phyloP scores from a whole-genome alignment of 2,113 vertebrate species.

The Vireo altiloquus region DNA sequence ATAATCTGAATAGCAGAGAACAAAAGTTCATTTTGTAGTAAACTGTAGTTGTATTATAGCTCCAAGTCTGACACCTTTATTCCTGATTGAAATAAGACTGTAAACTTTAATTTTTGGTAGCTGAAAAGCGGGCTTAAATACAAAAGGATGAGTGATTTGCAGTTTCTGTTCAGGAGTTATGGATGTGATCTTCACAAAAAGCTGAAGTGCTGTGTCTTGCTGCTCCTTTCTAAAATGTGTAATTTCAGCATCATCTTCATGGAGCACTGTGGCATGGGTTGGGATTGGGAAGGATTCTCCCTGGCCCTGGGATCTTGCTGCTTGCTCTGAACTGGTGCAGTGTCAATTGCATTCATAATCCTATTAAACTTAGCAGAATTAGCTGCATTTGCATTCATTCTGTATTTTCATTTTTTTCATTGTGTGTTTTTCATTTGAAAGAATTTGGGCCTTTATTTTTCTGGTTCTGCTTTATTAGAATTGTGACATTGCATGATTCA shows the following conservation, averaged over 20 bases:
- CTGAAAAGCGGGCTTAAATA: background rate
- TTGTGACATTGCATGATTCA: background rate
- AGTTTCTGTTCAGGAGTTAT: background rate
- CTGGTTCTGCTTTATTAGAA: background rate
- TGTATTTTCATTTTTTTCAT: background rate
- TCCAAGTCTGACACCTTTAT: background rate
- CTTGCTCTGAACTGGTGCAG: background rate
- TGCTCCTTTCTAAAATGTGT: background rate
- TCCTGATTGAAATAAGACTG: background rate
- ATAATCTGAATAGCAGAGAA: conserved; percentile 13
- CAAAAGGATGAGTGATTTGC: background rate
- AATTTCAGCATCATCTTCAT: background rate
- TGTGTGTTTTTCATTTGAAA: background rate
- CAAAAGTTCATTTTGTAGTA: conserved; percentile 31
- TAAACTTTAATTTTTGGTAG: background rate
- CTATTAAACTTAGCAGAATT: background rate
- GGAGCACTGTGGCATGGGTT: rapidly evolving
- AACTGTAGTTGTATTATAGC: background rate
- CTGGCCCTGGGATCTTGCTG: background rate
- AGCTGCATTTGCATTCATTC: background rate
- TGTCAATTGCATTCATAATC: rapidly evolving
- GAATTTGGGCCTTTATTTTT: background rate
- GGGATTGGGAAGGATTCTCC: background rate
- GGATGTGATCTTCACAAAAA: background rate
- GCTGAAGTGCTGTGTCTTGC: background rate